Evolutionary conservation across 2,888 invertebrate genomes (phyloP).

Genomic region (Acanthosoma haemorrhoidale): DNA sequence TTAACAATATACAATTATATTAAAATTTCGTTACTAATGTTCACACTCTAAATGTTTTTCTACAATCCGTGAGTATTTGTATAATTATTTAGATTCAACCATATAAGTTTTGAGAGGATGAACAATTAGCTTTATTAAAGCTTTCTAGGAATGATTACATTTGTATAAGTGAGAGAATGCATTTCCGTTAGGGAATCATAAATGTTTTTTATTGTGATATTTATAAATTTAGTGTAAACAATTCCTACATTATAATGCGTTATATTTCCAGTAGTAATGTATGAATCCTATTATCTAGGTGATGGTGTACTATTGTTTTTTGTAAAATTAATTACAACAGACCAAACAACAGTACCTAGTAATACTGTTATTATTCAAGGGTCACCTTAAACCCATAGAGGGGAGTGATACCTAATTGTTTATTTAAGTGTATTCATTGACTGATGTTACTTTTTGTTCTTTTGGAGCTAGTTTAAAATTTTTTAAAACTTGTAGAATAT

Average conservation of each 20-base stretch:
- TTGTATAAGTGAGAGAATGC: no score
- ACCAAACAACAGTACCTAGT: constrained; percentile 12
- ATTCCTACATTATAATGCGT: constrained; percentile 15
- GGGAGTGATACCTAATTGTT: neutral
- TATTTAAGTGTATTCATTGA: neutral
- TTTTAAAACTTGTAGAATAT: neutral
- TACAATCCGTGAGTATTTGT: no score
- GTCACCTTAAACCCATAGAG: neutral
- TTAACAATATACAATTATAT: no score
- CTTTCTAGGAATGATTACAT: no score
- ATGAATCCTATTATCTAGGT: neutral
- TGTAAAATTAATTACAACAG: neutral
- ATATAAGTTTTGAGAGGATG: no score
- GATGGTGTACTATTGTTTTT: neutral
- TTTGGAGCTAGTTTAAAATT: neutral
- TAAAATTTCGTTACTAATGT: no score
- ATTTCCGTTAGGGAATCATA: constrained; percentile 2
- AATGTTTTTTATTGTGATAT: constrained; percentile 12
- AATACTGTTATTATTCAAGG: neutral
- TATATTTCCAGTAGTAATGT: constrained; percentile 1
- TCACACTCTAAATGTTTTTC: no score
- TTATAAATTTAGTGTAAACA: neutral
- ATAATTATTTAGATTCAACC: no score
- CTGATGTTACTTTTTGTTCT: neutral
- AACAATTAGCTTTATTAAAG: no score